Evolutionary conservation across 2,797 vertebrate genomes (phyloP).

Genomic region (Microcaecilia unicolor): DNA sequence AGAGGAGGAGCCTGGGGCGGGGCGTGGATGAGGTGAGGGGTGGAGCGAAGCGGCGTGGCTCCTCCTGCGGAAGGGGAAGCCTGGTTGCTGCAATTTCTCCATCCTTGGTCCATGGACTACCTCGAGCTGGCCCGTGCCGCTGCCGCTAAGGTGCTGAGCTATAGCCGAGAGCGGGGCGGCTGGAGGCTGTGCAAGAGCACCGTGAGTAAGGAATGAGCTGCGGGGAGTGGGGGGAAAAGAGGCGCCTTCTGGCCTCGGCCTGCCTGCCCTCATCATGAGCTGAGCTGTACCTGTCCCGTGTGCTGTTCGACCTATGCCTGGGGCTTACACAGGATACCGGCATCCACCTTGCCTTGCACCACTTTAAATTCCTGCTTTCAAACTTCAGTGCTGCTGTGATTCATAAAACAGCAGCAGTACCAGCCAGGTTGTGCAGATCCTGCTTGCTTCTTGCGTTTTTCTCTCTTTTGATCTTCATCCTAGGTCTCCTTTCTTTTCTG

Average conservation of each 20-base stretch:
- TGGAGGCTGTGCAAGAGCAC: constrained; percentile 75
- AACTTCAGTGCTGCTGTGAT: no score
- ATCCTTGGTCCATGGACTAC: constrained; percentile 62
- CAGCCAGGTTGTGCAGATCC: no score
- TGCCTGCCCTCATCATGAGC: no score
- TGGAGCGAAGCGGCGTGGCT: neutral
- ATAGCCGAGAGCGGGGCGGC: constrained; percentile 63
- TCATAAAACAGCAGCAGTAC: no score
- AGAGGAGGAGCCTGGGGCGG: neutral
- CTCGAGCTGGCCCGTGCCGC: constrained; percentile 41
- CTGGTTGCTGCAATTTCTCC: rapidly evolving
- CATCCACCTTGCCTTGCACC: no score
- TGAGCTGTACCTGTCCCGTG: no score
- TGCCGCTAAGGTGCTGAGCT: constrained; percentile 56
- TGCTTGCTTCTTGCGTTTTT: neutral
- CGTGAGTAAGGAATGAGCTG: constrained; percentile 42
- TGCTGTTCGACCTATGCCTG: no score
- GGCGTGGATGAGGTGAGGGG: neutral
- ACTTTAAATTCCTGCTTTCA: no score
- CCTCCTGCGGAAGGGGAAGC: neutral
- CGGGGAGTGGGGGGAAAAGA: neutral
- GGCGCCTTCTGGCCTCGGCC: rapidly evolving
- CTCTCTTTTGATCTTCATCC: no score
- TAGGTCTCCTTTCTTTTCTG: neutral
- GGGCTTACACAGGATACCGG: no score